Evolutionary conservation across 2,888 invertebrate species (phyloP), one percentile per base, ranked within the genome.

Genomic region (Clitarchus hookeri): DNA sequence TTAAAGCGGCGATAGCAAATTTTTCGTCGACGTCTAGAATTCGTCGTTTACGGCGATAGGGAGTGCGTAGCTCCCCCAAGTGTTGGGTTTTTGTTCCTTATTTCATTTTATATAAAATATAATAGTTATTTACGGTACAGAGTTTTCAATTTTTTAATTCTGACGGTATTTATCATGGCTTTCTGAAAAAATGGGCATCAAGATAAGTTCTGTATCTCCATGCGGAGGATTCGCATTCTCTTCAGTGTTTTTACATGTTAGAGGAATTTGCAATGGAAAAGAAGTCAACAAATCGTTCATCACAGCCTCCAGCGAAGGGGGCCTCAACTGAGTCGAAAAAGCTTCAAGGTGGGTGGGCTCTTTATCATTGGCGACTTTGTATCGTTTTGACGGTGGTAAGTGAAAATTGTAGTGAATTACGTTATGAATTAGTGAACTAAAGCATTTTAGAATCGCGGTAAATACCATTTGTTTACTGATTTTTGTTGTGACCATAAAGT

Each of bases 151-250:
- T 87, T 86, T 83, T 78, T 84, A 86, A 86, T 85, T 78, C 44
- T 82, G 82, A 16, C 27, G 44, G 36, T 82, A 87, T 86, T 88
- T 89, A 90, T 89, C 95, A 96, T 95, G 95, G 95, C 95, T 94
- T 95, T 94, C 94, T 96, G 91, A 92, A 92, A 95, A 95, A 94
- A 96, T 96, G 94, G 93, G 93, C 92, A 92, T 94, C 94, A 94
- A 94, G 92, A 92, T 93, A 93, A 92, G 92, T 92, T 93, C 93
- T 92, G 93, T 93, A 93, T 94, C 95, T 95, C 95, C 95, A 93
- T 92, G 94, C 94, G 95, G 95, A 93, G 94, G 93, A 94, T 94
- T 92, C 92, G 91, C 93, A 93, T 93, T 94, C 94, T 92, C 92
- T 92, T 92, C 91, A 91, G 90, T 90, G 91, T 90, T 91, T 90